phyloP scores from a whole-genome alignment of 2,113 vertebrate genomes.

The Ceuthmochares aereus region DNA sequence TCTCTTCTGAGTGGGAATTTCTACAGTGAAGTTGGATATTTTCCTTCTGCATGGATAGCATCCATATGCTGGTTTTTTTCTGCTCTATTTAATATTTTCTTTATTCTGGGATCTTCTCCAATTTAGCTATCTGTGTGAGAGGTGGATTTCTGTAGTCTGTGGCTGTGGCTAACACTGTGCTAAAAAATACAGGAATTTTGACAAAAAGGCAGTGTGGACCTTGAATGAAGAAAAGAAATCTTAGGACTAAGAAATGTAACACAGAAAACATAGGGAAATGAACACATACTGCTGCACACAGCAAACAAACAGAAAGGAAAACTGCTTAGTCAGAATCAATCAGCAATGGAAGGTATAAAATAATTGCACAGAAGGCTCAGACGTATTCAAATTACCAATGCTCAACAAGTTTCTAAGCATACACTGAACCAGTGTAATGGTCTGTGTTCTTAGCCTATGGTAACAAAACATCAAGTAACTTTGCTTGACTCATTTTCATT shows the following conservation, averaged over 20 bases:
- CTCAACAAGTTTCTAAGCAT: neutral
- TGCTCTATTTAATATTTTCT: conserved; percentile 73
- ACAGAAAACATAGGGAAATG: conserved; percentile 14
- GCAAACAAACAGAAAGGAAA: conserved; percentile 14
- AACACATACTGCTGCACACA: neutral
- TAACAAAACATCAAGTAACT: neutral
- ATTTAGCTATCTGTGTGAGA: conserved; percentile 50
- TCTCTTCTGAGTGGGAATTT: conserved; percentile 61
- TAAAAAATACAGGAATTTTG: conserved; percentile 36
- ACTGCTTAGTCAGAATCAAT: conserved; percentile 25
- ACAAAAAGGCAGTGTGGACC: conserved; percentile 4
- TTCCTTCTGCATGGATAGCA: conserved; percentile 66
- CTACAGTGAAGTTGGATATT: conserved; percentile 60
- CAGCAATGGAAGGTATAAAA: conserved; percentile 15
- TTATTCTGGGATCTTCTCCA: conserved; percentile 70
- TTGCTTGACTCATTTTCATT: neutral
- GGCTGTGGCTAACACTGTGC: conserved; percentile 10
- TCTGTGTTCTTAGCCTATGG: neutral
- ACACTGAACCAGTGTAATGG: neutral
- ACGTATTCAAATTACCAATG: neutral
- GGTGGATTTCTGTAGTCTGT: conserved; percentile 35
- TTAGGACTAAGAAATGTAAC: conserved; percentile 7
- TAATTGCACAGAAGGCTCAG: conserved; percentile 30
- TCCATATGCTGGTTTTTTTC: conserved; percentile 72
- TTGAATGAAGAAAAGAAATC: conserved; percentile 32